phyloP scores from a whole-genome alignment of 2,113 vertebrate species.

The Eupsittula cactorum region DNA sequence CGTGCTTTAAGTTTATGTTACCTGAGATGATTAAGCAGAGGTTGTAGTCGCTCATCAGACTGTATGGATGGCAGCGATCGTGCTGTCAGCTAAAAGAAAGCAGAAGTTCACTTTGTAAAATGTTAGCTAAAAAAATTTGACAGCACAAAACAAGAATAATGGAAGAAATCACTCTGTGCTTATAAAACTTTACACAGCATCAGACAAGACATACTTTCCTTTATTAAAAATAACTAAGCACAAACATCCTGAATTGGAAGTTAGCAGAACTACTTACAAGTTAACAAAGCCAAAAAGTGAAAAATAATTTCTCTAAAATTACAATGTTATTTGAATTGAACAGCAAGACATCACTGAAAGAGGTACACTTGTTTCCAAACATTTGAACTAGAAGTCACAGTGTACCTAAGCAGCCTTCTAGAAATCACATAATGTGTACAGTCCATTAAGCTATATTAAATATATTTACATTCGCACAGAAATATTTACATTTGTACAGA shows the following conservation, averaged over 20 bases:
- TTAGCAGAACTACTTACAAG: not conserved
- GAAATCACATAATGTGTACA: not conserved
- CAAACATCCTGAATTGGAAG: not conserved
- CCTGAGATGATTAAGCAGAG: conserved; percentile 96
- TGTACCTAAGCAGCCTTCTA: not conserved
- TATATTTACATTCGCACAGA: not conserved
- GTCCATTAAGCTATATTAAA: not conserved
- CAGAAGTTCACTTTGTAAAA: not conserved
- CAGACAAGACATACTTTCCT: not conserved
- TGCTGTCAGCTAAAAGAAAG: conserved; percentile 87
- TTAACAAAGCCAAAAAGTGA: not conserved
- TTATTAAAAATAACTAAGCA: not conserved
- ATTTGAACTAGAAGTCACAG: not conserved
- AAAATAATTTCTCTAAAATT: not conserved
- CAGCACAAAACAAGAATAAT: not conserved
- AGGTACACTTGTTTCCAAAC: not conserved
- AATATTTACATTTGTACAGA: not conserved
- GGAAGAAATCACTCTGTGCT: fast-evolving
- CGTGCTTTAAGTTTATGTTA: conserved; percentile 65
- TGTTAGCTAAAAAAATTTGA: not conserved
- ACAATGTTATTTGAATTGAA: not conserved
- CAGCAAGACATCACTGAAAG: not conserved
- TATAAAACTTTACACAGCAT: not conserved
- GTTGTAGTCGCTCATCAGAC: conserved; percentile 95
- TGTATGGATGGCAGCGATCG: conserved; percentile 89